phyloP scores from a whole-genome alignment of 1,140 invertebrate genomes.

The Frieseomelitta varia region DNA sequence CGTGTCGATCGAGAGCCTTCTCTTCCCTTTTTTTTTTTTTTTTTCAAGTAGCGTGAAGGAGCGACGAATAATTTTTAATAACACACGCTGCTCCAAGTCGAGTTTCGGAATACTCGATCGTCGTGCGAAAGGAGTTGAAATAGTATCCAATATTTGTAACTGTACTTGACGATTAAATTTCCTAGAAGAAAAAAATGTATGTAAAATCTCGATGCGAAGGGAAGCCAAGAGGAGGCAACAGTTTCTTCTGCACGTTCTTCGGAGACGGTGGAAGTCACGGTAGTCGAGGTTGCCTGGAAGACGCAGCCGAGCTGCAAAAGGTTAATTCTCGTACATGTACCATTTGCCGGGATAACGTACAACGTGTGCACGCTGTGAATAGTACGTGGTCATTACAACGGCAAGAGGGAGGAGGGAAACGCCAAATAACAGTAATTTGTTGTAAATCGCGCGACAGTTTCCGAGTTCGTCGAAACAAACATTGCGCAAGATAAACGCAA shows the following conservation, averaged over 20 bases:
- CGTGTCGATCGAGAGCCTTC: too few species aligned
- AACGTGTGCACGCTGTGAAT: too few species aligned
- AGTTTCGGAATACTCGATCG: too few species aligned
- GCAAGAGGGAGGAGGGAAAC: not conserved
- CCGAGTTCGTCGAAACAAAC: not conserved
- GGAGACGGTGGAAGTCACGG: not conserved
- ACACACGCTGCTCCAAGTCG: too few species aligned
- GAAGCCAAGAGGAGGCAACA: not conserved
- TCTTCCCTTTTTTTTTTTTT: too few species aligned
- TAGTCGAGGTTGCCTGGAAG: not conserved
- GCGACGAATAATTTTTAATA: too few species aligned
- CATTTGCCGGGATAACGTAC: not conserved
- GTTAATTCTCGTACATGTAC: conserved; percentile 2
- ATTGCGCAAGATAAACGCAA: not conserved
- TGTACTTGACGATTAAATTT: too few species aligned
- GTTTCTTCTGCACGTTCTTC: not conserved
- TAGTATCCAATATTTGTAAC: too few species aligned
- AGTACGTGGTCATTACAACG: not conserved
- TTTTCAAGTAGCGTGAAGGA: too few species aligned
- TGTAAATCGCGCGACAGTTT: not conserved
- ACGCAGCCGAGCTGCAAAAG: too few species aligned
- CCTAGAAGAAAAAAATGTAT: too few species aligned
- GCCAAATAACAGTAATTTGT: not conserved
- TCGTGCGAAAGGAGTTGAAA: too few species aligned
- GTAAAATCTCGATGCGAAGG: not conserved